Evolutionary conservation across 2,888 invertebrate species (phyloP).

Genomic region (Zelleria hepariella): DNA sequence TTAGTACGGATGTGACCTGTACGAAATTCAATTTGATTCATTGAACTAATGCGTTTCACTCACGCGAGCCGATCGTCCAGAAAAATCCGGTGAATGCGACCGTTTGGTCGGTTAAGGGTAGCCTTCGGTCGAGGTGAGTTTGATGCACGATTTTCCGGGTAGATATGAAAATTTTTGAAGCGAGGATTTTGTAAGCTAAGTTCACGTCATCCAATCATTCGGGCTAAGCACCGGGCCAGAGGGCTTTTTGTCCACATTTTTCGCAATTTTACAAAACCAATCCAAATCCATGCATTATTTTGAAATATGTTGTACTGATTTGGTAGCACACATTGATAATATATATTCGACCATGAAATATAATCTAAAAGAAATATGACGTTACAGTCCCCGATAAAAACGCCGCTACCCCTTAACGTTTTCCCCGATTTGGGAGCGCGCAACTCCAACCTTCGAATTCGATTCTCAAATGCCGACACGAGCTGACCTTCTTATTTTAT

Average conservation of each 20-base stretch:
- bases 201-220: no score
- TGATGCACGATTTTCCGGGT: not conserved
- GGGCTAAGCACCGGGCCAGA: no score
- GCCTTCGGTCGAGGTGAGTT: not conserved
- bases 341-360: not conserved
- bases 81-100: conserved; percentile 10
- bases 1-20: conserved; percentile 26
- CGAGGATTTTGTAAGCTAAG: no score
- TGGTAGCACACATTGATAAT: no score
- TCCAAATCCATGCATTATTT: no score
- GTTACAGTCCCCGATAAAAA: not conserved
- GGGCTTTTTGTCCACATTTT: no score
- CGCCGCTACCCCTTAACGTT: not conserved
- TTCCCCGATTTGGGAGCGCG: conserved; percentile 9
- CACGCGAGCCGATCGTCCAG: conserved; percentile 38
- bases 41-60: conserved; percentile 50
- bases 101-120: not conserved
- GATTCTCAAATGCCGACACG: conserved; percentile 11
- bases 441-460: conserved; percentile 9
- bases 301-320: no score
- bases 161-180: not conserved
- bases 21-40: conserved; percentile 60
- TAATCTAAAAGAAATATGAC: not conserved
- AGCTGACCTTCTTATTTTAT: not conserved
- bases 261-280: no score